phyloP scores from a whole-genome alignment of 2,888 invertebrate species.

The Cephus sareptanus region DNA sequence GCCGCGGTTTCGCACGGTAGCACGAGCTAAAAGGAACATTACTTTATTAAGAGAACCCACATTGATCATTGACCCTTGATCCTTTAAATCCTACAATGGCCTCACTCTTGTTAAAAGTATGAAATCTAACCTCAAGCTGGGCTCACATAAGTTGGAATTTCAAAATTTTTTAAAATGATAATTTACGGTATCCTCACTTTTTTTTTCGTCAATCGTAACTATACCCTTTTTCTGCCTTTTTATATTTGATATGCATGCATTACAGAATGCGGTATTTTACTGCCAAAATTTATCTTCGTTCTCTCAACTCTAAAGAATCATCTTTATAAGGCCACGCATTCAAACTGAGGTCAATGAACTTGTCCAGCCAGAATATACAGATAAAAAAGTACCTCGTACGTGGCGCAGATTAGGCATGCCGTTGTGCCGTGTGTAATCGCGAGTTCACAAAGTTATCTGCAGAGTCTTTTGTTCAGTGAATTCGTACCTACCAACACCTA shows the following conservation, averaged over 20 bases:
- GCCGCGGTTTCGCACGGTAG: slow-evolving; percentile 77
- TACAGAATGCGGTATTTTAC: not conserved
- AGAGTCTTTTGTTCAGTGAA: slow-evolving; percentile 29
- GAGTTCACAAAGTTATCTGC: slow-evolving; percentile 26
- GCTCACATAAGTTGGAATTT: not conserved
- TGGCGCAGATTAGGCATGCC: slow-evolving; percentile 21
- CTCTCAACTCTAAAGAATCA: not conserved
- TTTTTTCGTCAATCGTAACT: not conserved
- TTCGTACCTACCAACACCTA: slow-evolving; percentile 10
- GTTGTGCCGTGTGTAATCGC: slow-evolving; percentile 18
- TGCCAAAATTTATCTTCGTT: not conserved
- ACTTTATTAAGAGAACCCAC: not conserved
- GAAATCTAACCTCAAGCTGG: not conserved
- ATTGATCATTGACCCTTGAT: not conserved
- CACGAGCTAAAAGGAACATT: slow-evolving; percentile 57
- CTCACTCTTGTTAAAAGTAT: not conserved
- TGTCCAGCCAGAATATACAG: slow-evolving; percentile 39
- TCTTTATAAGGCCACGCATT: not conserved
- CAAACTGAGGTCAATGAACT: not conserved
- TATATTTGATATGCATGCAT: not conserved
- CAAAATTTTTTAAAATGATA: not conserved
- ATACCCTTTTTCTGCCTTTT: not conserved
- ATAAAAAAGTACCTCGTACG: slow-evolving; percentile 51
- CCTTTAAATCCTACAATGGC: not conserved
- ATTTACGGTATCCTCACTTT: not conserved